Conservation (phyloP, 2,888 invertebrate species). For the Drosophila koepferae region DNA sequence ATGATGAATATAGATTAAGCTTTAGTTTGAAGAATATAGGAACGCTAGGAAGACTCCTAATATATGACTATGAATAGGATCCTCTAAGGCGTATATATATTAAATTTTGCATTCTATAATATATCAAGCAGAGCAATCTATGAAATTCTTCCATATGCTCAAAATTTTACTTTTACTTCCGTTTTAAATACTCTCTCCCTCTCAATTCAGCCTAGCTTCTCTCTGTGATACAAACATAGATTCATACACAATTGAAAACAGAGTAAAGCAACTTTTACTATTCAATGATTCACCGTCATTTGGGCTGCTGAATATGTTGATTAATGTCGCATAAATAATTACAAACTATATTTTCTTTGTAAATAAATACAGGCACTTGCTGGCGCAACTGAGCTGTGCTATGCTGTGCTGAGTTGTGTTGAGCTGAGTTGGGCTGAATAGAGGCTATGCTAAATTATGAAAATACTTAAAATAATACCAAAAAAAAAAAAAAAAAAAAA, state of each 20-base stretch:
- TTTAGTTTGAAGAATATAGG: no score
- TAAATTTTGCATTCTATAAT: no score
- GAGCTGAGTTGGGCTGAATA: background rate
- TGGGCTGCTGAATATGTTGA: constrained; percentile 34
- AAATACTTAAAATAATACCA: constrained; percentile 78
- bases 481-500: constrained; percentile 77
- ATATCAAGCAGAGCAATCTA: no score
- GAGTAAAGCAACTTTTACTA: background rate
- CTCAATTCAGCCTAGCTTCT: background rate
- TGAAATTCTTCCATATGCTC: background rate
- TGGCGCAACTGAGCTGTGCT: background rate
- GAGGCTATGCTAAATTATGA: constrained; percentile 64
- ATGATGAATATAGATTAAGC: no score
- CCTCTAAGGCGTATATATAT: no score
- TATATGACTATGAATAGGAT: no score
- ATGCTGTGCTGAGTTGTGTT: background rate
- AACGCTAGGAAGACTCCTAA: no score
- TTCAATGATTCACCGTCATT: constrained; percentile 4
- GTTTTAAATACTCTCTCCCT: background rate
- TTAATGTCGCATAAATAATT: constrained; percentile 31
- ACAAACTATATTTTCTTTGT: constrained; percentile 54
- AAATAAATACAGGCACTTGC: constrained; percentile 50
- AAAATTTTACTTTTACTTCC: background rate
- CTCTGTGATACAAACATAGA: background rate
- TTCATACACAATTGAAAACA: background rate